These are phyloP conservation scores for Podocnemis expansa DNA, from an alignment of 2,113 vertebrate species.

Conservation along the genomic window DNA sequence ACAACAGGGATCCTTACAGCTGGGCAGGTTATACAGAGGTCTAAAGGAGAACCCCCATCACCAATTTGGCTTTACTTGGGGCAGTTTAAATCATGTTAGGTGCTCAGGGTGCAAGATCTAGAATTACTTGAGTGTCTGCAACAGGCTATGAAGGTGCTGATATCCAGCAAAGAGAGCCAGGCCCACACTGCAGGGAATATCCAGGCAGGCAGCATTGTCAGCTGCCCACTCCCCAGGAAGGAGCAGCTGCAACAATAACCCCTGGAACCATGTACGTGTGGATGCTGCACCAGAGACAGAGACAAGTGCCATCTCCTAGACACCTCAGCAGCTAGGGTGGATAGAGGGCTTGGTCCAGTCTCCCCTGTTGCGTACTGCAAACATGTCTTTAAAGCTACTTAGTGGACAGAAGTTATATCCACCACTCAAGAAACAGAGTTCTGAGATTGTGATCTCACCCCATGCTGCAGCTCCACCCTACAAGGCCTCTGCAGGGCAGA, in stretches of 20 bases:
- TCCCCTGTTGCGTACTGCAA: not conserved
- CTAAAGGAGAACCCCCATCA: not conserved
- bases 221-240: not conserved
- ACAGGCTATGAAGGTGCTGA: not conserved
- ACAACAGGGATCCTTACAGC: not conserved
- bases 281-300: not conserved
- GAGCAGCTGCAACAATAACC: not conserved
- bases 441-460: not conserved
- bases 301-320: no score
- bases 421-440: constrained; percentile 2
- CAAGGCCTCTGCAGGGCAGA: not conserved
- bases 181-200: not conserved
- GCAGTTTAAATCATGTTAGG: not conserved
- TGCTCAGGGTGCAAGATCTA: not conserved
- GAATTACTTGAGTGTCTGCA: not conserved
- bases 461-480: not conserved
- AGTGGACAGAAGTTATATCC: not conserved
- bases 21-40: not conserved
- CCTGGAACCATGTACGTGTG: not conserved
- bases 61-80: not conserved
- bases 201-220: not conserved
- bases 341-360: not conserved
- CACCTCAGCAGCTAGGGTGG: accelerated
- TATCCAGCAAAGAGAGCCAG: not conserved
- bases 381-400: not conserved